Base-by-base conservation (phyloP, 1,140 invertebrate genomes). In the Aporrectodea caliginosa region DNA sequence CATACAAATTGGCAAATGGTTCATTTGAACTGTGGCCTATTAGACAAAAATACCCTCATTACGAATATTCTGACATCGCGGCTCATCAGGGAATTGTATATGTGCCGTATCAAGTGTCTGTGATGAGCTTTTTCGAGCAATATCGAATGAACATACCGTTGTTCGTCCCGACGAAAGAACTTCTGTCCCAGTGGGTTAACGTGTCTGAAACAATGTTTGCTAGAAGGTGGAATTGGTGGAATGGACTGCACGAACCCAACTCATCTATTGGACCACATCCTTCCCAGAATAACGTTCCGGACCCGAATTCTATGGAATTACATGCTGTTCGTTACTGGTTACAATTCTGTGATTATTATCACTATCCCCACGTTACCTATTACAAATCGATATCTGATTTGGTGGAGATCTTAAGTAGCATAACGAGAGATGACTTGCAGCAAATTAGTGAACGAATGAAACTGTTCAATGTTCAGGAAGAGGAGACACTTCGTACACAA, bases 121-220 rank as follows among this genome's bases (percentile, higher is more conserved):
- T 32, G 27, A 73, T 78, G 27, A 71, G 72, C 31, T 69, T 82
- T 0, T 73, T 76, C 14, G 81, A 82, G 32, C 77, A 74, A 31
- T 81, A 81, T 43, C 35, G 71, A 14, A 69, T 73, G n/a, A 76
- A 76, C 1, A 82, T 82, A 35, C 81, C 81, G 33, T 69, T 82
- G 31, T 82, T 82, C 69, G 68, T 78, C 0, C 81, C 81, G n/a
- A 69, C 76, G 16, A 73, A 78, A 35, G 75, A 82, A 22, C 43
- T 82, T 16, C 34, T 82, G 22, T 70, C 43, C 22, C 16, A 70
- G 31, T 75, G 69, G 27, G n/a, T 12, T 2, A 32, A 12, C 27
- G 27, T 12, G 6, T 29, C 2, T 32, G 14, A 72, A 2, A 29
- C 27, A 14, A 72, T 72, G 70, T 32, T 6, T 72, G 6, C 14